Evolutionary conservation across 1,140 invertebrate species (phyloP), one percentile per base, ranked within the genome.

Genomic region (Acyrthosiphon pisum): DNA sequence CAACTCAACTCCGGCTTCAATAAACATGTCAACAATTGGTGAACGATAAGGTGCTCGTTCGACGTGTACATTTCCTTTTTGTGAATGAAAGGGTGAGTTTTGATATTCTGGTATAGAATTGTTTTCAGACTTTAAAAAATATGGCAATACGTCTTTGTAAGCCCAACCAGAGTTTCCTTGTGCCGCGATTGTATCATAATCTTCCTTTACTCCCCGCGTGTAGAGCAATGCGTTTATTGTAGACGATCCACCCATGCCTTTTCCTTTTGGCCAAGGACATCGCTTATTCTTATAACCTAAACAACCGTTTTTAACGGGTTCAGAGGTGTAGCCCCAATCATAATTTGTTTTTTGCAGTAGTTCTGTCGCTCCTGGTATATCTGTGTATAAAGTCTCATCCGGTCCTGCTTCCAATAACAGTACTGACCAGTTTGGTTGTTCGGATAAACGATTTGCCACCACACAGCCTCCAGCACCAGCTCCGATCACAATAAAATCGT

Each of bases 141-240:
- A 98, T 0, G 97, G 97, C 20, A 98, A 94, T 0, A 98, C 96
- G 90, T 98, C 97, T 56, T 56, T 56, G 53, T 56, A 56, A 23
- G 53, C 53, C 53, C 53, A 56, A 56, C 53, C 53, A 23, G 53
- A 0, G 7, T 56, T 56, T 56, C 53, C 53, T 23, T 23, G 53
- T 23, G 53, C 53, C 22, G 22, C 53, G 7, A 56, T 56, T 22
- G 53, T 23, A 23, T 56, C 53, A 23, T 56, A 56, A 7, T 23
- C 6, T 1, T 95, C 94, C 2, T 96, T 96, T 94, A 97, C 96
- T 2, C 97, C 97, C 86, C 97, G 95, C 68, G 97, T 96, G 94
- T 98, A 97, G 4, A 98, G 97, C 96, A 98, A 96, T 94, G 98
- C 98, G 95, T 98, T 98, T 18, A 98, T 96, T 2, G 97, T 96